Evolutionary conservation across 2,113 vertebrate genomes (phyloP), one percentile per base, ranked within the genome.

Genomic region (Xiphophorus maculatus): DNA sequence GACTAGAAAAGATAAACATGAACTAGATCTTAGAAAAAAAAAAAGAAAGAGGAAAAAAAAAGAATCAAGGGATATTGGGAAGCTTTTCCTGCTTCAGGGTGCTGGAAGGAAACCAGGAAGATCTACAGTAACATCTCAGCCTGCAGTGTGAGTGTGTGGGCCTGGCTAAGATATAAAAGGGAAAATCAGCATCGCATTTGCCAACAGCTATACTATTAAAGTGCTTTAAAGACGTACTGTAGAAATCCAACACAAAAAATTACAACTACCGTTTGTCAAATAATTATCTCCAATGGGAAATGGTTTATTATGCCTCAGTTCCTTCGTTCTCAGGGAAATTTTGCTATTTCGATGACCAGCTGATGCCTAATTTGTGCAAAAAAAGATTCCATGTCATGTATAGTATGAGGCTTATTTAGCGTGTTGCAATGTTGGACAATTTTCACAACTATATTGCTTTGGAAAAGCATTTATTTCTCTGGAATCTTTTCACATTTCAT

Each of bases 161-260:
- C 63, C 74, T 84, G 88, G 66, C 68, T 79, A 11, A 15, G 64
- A 54, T 33, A 66, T 33, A 35, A 67, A 42, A 12, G 63, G 63
- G 68, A 63, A 87, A 82, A 79, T 71, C 64, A 69, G 74, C 68
- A 76, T 89, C 73, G 80, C 67, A 74, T 72, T 70, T 74, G 69
- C 76, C 80, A 80, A 66, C 29, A 84, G 66, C 66, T 22, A 19
- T 1, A 42, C 63, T 40, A 65, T 63, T 69, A 30, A 8, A 74
- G 30, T 54, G 19, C 37, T 73, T 69, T 28, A 61, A 72, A 77
- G 42, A 40, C 66, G 75, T 66, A 37, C 66, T 6, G 14, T 32
- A 67, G 67, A 74, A 76, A 69, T 27, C 33, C 33, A 81, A 68
- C 60, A 10, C 51, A 25, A 58, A 62, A 66, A 29, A 29, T 48